phyloP scores from a whole-genome alignment of 2,113 vertebrate species.

The Sorex araneus region DNA sequence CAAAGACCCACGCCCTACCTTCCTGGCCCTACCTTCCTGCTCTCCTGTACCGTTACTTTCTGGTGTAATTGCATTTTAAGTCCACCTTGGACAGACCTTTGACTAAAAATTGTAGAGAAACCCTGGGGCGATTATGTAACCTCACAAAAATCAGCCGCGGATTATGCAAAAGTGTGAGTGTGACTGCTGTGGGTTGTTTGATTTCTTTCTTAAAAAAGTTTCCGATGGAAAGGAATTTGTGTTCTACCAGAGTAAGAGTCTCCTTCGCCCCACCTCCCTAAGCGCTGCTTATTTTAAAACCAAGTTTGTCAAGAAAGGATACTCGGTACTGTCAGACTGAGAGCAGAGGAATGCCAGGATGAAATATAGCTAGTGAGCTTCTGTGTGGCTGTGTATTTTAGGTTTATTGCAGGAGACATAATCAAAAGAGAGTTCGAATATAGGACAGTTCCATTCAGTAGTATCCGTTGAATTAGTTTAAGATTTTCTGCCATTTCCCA shows the following conservation, averaged over 20 bases:
- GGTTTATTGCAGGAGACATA: constrained; percentile 13
- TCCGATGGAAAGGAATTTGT: background rate
- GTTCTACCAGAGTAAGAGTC: background rate
- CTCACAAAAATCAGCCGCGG: background rate
- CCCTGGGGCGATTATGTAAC: background rate
- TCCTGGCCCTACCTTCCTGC: background rate
- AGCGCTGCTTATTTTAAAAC: constrained; percentile 47
- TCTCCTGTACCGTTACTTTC: background rate
- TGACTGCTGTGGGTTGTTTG: background rate
- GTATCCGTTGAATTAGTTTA: constrained; percentile 30
- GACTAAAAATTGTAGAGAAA: constrained; percentile 34
- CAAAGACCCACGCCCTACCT: background rate
- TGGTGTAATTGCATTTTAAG: constrained; percentile 37
- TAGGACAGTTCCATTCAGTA: background rate
- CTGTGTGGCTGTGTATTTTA: constrained; percentile 46
- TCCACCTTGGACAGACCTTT: constrained; percentile 19
- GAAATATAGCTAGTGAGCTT: constrained; percentile 22
- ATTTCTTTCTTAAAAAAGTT: constrained; percentile 43
- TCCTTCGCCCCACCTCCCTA: background rate
- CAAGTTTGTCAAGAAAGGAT: constrained; percentile 39
- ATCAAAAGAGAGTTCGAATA: constrained; percentile 35
- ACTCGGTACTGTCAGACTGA: constrained; percentile 52
- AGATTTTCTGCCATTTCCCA: constrained; percentile 38
- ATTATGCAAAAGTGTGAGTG: constrained; percentile 47
- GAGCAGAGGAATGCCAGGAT: constrained; percentile 4